These are phyloP conservation scores for Eugnorisma glareosa DNA, from an alignment of 2,888 invertebrate species.

Conservation along the genomic window DNA sequence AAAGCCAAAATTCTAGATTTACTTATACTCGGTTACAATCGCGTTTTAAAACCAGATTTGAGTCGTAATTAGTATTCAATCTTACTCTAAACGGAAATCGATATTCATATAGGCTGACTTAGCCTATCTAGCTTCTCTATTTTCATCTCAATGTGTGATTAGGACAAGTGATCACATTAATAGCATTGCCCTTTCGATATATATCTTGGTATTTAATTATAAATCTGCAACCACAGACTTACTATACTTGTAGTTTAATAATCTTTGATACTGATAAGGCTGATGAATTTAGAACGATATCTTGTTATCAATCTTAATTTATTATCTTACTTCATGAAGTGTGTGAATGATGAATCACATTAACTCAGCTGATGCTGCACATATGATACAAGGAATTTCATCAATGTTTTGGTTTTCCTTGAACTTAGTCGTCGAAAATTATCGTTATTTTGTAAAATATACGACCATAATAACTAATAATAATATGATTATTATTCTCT, in stretches of 20 bases:
- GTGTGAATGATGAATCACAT: background rate
- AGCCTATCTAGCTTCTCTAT: background rate
- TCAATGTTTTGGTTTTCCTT: background rate
- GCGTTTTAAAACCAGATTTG: background rate
- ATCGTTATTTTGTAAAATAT: background rate
- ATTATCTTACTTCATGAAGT: constrained; percentile 27
- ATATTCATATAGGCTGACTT: background rate
- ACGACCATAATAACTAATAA: too few relatives aligned
- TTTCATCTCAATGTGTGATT: background rate
- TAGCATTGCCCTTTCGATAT: background rate
- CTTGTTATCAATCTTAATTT: constrained; percentile 50
- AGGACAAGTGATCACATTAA: background rate
- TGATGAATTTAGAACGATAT: constrained; percentile 29
- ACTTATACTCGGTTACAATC: background rate
- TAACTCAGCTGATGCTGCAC: constrained; percentile 3
- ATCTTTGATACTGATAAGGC: constrained; percentile 35
- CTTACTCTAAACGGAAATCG: background rate
- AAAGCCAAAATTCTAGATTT: too few relatives aligned
- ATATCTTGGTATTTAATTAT: background rate
- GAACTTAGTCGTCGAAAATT: background rate
- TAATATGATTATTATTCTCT: too few relatives aligned
- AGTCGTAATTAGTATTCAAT: too few relatives aligned
- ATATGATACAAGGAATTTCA: background rate
- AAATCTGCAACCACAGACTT: background rate
- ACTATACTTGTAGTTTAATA: background rate